Evolutionary conservation across 2,113 vertebrate species (phyloP), one percentile per base, ranked within the genome.

Genomic region (Desmodus rotundus): DNA sequence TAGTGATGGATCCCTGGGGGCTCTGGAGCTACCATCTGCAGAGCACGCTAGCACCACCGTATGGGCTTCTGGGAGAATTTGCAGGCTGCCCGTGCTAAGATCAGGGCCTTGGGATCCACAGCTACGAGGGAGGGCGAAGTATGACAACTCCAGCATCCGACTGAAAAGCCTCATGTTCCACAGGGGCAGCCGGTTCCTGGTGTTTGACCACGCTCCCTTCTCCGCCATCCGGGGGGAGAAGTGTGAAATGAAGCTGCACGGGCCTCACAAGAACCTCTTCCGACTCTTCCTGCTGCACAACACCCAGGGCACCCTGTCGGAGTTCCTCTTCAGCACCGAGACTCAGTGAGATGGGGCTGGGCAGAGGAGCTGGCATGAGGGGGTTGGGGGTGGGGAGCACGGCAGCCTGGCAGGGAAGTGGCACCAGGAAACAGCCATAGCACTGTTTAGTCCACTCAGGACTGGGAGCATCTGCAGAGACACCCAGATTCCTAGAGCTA

Each of bases 221-320:
- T 98, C 98, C 0, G 98, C 99, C 0, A 96, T 99, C 77, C 99
- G 99, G 0, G 99, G 98, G 13, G 99, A 99, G 89, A 99, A 99
- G 98, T 99, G 99, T 0, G 99, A 99, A 41, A 98, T 99, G 98
- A 99, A 99, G 97, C 99, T 99, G 1, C 99, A 99, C 2, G 99
- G 99, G 16, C 87, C 99, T 83, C 99, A 99, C 98, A 99, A 99
- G 97, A 99, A 99, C 58, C 95, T 99, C 45, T 99, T 99, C 97
- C 99, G 98, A 17, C 98, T 99, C 92, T 98, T 99, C 97, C 98
- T 99, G 74, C 93, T 96, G 87, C 98, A 98, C 56, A 98, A 98
- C n/a, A 56, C 97, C 2, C 98, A 98, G 68, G 98, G 98, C 28
- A 96, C 96, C 87, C 98, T 97, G 72, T 98, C 98, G 28, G 97